Percentiles rank a stretch among this genome's conserved stretches.
Evolutionary conservation across 2,888 invertebrate species (phyloP).

Genomic region (Pantelozetes paolii): DNA sequence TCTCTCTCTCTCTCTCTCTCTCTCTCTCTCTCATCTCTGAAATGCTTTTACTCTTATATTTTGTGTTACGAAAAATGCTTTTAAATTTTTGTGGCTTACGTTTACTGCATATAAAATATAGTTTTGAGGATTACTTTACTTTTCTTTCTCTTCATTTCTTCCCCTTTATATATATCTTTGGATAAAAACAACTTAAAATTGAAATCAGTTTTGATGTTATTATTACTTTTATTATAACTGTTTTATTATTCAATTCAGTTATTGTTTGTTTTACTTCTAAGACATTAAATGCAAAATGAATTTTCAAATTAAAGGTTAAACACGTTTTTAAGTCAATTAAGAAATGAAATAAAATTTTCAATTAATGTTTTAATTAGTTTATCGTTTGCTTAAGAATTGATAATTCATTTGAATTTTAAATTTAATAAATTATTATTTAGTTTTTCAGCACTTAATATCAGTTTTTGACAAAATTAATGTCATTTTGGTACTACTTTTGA

Average conservation of each 20-base stretch:
- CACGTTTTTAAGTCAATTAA: not conserved
- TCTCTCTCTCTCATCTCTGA: not conserved
- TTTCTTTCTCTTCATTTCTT: not conserved
- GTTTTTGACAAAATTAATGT: no score
- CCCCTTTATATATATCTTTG: not conserved
- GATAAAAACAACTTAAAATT: not conserved
- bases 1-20: not conserved
- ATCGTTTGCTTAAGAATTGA: not conserved
- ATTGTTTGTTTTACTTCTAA: not conserved
- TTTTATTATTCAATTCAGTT: not conserved
- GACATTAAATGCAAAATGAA: no score
- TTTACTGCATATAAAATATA: conserved; percentile 10
- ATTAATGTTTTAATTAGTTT: not conserved
- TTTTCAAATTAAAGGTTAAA: not conserved
- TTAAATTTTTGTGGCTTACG: conserved; percentile 28
- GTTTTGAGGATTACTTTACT: not conserved
- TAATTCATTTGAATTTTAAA: not conserved
- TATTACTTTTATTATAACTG: not conserved
- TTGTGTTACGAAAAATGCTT: conserved; percentile 9
- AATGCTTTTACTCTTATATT: conserved; percentile 5
- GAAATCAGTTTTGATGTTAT: not conserved
- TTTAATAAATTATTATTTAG: no score
- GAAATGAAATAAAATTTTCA: not conserved
- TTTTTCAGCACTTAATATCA: no score
- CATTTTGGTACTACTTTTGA: no score